These are phyloP conservation scores for Nipponacmea schrenckii DNA, from an alignment of 2,888 invertebrate genomes.

Conservation along the genomic window DNA sequence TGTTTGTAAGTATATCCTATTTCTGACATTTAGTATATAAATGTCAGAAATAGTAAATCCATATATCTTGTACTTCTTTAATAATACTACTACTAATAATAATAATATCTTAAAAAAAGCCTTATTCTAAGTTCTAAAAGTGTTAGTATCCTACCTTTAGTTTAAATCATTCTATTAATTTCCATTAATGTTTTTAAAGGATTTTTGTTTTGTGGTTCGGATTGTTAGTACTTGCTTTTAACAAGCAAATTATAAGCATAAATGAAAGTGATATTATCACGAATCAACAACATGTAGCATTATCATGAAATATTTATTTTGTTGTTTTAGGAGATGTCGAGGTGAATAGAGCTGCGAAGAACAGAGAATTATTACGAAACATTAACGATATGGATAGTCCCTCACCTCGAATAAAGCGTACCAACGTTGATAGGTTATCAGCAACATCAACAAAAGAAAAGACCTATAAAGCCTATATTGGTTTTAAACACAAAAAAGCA, in stretches of 20 bases:
- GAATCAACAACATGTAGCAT: conserved; percentile 3
- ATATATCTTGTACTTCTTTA: too few relatives aligned
- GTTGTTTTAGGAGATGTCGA: not conserved
- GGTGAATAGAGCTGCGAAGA: not conserved
- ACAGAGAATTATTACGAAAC: not conserved
- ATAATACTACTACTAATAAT: not conserved
- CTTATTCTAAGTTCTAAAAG: not conserved
- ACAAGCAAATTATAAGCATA: not conserved
- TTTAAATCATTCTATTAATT: not conserved
- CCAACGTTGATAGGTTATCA: not conserved
- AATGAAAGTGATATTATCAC: conserved; percentile 1
- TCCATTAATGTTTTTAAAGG: conserved; percentile 1
- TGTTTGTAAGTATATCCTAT: too few relatives aligned
- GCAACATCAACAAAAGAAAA: conserved; percentile 3
- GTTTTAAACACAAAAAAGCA: not conserved
- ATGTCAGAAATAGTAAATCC: too few relatives aligned
- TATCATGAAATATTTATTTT: conserved; percentile 2
- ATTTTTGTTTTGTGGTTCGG: conserved; percentile 2
- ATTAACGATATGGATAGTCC: not conserved
- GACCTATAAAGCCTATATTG: not conserved
- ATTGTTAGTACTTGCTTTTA: not conserved
- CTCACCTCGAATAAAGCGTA: conserved; percentile 1
- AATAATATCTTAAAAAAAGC: conserved; percentile 3
- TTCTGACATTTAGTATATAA: too few relatives aligned
- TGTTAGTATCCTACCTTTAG: conserved; percentile 1